Conservation (phyloP, 2,888 invertebrate species). For the Dexiosoma caninum region DNA sequence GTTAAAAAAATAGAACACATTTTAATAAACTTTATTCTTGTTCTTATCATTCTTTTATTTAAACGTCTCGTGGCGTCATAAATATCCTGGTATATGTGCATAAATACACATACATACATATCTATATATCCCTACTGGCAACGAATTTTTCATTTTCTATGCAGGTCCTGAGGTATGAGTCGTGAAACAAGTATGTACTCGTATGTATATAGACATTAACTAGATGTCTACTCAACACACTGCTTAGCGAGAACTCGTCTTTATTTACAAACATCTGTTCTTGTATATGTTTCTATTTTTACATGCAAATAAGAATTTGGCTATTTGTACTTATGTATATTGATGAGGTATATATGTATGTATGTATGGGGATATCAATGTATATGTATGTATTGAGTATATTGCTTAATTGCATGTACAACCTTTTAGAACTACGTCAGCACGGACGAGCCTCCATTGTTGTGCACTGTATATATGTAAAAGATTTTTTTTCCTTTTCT, state of each 20-base stretch:
- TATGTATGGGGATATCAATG: background rate
- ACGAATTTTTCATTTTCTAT: background rate
- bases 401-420: background rate
- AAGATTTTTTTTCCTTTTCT: background rate
- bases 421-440: constrained; percentile 59
- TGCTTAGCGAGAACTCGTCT: too few species aligned
- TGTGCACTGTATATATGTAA: background rate
- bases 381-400: background rate
- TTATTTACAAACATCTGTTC: too few species aligned
- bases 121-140: too few species aligned
- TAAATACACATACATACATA: background rate
- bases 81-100: constrained; percentile 23
- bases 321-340: background rate
- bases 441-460: constrained; percentile 64
- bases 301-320: too few species aligned
- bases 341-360: background rate
- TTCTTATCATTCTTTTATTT: background rate
- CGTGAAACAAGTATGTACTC: background rate
- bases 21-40: background rate
- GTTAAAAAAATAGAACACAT: background rate
- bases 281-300: background rate
- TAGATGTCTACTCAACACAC: too few species aligned
- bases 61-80: constrained; percentile 48
- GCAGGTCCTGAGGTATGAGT: background rate
- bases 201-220: background rate